These are phyloP conservation scores for Triplophysa dalaica DNA, from an alignment of 2,113 vertebrate genomes.

Conservation along the genomic window DNA sequence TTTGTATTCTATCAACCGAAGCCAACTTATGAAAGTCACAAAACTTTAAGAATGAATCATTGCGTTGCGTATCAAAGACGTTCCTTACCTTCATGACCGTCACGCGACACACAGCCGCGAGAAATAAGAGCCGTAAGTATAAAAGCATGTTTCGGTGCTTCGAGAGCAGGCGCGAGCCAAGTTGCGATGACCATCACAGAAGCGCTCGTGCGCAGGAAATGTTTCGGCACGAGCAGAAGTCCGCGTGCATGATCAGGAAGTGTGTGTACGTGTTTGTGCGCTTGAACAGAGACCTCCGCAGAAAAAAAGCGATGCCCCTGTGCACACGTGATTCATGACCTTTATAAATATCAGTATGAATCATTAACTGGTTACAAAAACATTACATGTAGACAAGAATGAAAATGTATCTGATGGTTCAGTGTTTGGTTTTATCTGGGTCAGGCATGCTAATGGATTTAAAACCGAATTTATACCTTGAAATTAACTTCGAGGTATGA, in stretches of 20 bases:
- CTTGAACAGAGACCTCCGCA: background rate
- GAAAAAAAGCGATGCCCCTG: background rate
- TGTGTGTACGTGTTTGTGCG: background rate
- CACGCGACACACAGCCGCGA: slow-evolving; percentile 13
- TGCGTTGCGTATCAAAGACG: slow-evolving; percentile 6
- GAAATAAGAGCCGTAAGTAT: background rate
- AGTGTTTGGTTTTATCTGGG: too few species aligned
- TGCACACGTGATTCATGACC: too few species aligned
- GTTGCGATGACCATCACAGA: slow-evolving; percentile 23
- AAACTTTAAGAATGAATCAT: slow-evolving; percentile 25
- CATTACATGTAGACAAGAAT: too few species aligned
- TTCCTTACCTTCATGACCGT: slow-evolving; percentile 14
- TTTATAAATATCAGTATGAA: too few species aligned
- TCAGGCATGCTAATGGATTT: too few species aligned
- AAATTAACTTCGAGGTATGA: too few species aligned
- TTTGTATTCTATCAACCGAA: background rate
- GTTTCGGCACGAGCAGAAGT: background rate
- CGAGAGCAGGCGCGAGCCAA: background rate
- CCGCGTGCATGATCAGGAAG: background rate
- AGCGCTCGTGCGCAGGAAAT: background rate
- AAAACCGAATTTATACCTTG: too few species aligned
- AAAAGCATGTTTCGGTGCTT: background rate
- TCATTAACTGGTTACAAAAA: too few species aligned
- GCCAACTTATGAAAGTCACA: background rate
- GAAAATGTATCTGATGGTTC: too few species aligned